Evolutionary conservation across 2,888 invertebrate species (phyloP).

Genomic region (Athalia cordata): DNA sequence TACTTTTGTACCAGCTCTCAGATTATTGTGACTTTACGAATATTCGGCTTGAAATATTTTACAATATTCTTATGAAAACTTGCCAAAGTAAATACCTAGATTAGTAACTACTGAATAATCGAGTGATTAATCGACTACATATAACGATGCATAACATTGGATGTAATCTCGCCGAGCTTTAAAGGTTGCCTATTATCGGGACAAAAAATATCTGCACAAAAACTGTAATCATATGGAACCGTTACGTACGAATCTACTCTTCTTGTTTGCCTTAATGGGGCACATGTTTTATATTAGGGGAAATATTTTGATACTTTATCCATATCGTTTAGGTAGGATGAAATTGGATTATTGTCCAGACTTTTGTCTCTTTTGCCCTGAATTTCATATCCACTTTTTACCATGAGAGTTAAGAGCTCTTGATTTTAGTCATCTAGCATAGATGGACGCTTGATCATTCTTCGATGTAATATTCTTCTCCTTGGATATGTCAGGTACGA

Average conservation of each 20-base stretch:
- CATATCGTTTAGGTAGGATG: slow-evolving; percentile 13
- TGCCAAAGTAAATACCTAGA: slow-evolving; percentile 28
- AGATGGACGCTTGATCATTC: too few species aligned
- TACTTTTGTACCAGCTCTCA: slow-evolving; percentile 9
- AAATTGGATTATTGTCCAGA: slow-evolving; percentile 15
- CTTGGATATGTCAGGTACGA: too few species aligned
- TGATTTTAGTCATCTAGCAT: too few species aligned
- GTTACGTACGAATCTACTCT: slow-evolving; percentile 27
- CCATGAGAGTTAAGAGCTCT: too few species aligned
- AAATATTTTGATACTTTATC: slow-evolving; percentile 17
- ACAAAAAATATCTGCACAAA: slow-evolving; percentile 18
- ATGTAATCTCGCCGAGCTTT: background rate
- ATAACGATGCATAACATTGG: background rate
- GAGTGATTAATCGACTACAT: background rate
- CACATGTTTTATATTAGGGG: slow-evolving; percentile 21
- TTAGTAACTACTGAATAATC: slow-evolving; percentile 9
- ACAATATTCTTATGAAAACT: background rate
- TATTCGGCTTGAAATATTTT: slow-evolving; percentile 13
- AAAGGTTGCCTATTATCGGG: slow-evolving; percentile 9
- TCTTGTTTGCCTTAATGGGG: slow-evolving; percentile 25
- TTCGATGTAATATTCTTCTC: too few species aligned
- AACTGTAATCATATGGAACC: background rate
- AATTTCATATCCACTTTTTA: too few species aligned
- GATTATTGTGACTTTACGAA: background rate
- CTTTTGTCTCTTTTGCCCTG: background rate